Conservation (phyloP, 2,888 invertebrate genomes). For the Odontocolon sp. region DNA sequence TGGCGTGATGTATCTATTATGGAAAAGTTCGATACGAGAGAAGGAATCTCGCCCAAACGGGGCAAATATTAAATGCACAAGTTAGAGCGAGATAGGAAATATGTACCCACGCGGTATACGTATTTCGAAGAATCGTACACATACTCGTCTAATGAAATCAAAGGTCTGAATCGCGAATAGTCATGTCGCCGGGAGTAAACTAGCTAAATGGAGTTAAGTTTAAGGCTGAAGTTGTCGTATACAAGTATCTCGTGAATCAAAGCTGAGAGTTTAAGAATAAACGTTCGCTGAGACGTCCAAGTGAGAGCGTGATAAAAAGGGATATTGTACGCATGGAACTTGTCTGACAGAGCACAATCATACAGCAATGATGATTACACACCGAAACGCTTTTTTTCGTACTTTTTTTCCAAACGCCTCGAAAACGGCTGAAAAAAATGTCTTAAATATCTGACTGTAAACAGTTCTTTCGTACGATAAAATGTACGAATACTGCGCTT, state of each 20-base stretch:
- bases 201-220: conserved; percentile 44
- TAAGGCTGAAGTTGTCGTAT: conserved; percentile 20
- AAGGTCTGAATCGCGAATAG: conserved; percentile 52
- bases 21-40: conserved; percentile 15
- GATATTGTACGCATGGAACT: conserved; percentile 7
- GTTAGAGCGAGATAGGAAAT: conserved; percentile 20
- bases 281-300: conserved; percentile 7
- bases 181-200: conserved; percentile 23
- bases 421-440: conserved; percentile 11
- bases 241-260: conserved; percentile 19
- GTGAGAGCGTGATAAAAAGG: neutral
- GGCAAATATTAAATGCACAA: conserved; percentile 47
- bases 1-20: conserved; percentile 34
- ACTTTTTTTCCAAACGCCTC: conserved; percentile 22
- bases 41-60: conserved; percentile 28
- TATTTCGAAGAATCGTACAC: conserved; percentile 34
- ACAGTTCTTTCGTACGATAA: conserved; percentile 38
- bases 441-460: conserved; percentile 9
- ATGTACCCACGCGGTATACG: conserved; percentile 17
- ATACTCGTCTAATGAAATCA: conserved; percentile 54
- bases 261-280: conserved; percentile 7
- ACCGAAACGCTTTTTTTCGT: conserved; percentile 23
- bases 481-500: conserved; percentile 33
- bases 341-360: conserved; percentile 18
- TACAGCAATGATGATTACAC: conserved; percentile 17